Evolutionary conservation across 2,888 invertebrate species (phyloP), one percentile per base, ranked within the genome.

Genomic region (Meliscaeva auricollis): DNA sequence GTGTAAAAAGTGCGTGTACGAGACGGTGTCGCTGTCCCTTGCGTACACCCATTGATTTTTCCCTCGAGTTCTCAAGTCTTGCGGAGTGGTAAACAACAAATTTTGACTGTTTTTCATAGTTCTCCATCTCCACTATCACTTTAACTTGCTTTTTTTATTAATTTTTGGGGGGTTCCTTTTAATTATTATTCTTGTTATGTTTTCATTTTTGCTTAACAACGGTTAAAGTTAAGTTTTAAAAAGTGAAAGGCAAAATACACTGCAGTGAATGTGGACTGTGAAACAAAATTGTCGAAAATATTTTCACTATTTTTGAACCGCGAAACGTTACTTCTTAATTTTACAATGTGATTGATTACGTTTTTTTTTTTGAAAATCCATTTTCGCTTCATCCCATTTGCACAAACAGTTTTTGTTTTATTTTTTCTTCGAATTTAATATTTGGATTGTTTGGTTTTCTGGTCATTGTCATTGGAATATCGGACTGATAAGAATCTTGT

Each of bases 261-360:
- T 44, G n/a, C 13, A 20, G 85, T 85, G 80, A 84, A 84, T 80
- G 79, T 84, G 76, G 81, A 85, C 17, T 69, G 81, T 81, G 76
- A 76, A 81, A 81, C 73, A 66, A 30, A 58, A 22, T 68, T 73
- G 30, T 41, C 30, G 35, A 41, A 74, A 56, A 46, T 66, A 60
- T 58, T 66, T 48, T 38, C 20, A 48, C 15, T 52, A 9, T 52
- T 41, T 41, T 41, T 32, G 20, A 41, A 22, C 56, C 32, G 26
- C 64, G 50, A 26, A 26, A 58, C 46, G 26, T 13, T 20, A 80
- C 80, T 72, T 50, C 35, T 46, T 35, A 66, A 62, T 44, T 80
- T 70, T 58, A 72, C 54, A 81, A 85, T 77, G 81, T 77, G 68
- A 85, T 73, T 76, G 46, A 38, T 74, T 68, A 66, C 13, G 2